Base-by-base conservation (phyloP, 2,888 invertebrate species). In the Homarus gammarus region DNA sequence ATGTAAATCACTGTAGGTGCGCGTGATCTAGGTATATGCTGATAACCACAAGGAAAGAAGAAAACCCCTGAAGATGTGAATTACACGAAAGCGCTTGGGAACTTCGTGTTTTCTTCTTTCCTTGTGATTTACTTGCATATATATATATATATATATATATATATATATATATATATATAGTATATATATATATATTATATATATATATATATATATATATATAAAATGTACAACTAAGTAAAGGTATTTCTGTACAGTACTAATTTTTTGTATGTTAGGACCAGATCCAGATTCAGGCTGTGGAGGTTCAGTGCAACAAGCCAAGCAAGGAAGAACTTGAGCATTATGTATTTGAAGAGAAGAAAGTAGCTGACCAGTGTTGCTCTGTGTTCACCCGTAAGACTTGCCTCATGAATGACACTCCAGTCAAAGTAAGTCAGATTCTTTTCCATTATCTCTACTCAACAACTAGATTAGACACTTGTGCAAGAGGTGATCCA, bases 231-330 rank as follows among this genome's bases (percentile, higher is more conserved):
- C 15, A 38, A 8, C 38, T 78, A 51, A 10, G n/a, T 56, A 51
- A 18, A 78, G 10, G n/a, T 56, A 33, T 33, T 31, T 79, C 6
- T 33, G 49, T 31, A 49, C 10, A 77, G n/a, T 77, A 33, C 61
- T 33, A 3, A 3, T 22, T 38, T 22, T 38, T 61, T 18, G n/a
- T n/a, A n/a, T n/a, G n/a, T 10, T 79, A 92, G 92, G 70, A 84
- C 27, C 87, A 90, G 68, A 90, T 92, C 38, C 90, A 92, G 49
- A 86, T 90, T 18, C 78, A 85, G 51, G 90, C 90, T 6, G 90
- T 84, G 27, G 90, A 90, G 72, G 89, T 61, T 33, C 89, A 90
- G 77, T 92, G 92, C 51, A n/a, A 44, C 12, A 75, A 72, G n/a
- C 92, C 92, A 75, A 85, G 78, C 0, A 89, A 77, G 15, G 90